Conservation (phyloP, 2,888 invertebrate species). For the Copidosoma aretas region DNA sequence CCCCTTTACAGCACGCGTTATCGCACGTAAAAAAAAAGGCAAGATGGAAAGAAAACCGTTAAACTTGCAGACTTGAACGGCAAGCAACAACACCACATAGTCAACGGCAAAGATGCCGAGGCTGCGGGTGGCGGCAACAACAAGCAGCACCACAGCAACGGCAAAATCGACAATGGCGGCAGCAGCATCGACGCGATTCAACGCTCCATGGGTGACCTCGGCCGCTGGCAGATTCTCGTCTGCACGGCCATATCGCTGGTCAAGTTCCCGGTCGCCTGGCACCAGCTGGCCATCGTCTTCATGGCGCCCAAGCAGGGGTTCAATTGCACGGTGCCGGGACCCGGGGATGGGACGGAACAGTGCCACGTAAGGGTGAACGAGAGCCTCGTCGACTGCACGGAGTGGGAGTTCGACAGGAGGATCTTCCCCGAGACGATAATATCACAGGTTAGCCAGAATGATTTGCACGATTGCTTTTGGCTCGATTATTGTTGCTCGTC, state of each 20-base stretch:
- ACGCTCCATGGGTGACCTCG: constrained; percentile 74
- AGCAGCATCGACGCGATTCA: constrained; percentile 69
- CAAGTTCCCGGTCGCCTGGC: constrained; percentile 83
- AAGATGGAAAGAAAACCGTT: neutral
- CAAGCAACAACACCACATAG: constrained; percentile 42
- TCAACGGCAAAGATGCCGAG: constrained; percentile 48
- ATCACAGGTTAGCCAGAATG: constrained; percentile 62
- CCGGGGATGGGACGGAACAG: constrained; percentile 49
- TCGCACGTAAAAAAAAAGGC: no score
- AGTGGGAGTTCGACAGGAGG: constrained; percentile 69
- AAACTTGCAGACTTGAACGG: constrained; percentile 49
- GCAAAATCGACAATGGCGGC: constrained; percentile 38
- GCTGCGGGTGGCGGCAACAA: constrained; percentile 11
- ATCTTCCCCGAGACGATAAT: constrained; percentile 76
- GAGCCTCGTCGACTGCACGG: constrained; percentile 65
- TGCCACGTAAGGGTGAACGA: constrained; percentile 61
- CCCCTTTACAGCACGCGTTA: no score
- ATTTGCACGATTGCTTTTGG: neutral
- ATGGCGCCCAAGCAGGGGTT: constrained; percentile 73
- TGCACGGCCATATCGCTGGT: constrained; percentile 73
- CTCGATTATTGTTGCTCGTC: no score
- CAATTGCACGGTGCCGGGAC: constrained; percentile 63
- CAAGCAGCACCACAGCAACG: neutral
- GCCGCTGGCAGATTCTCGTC: constrained; percentile 78
- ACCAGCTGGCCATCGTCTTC: constrained; percentile 80